Evolutionary conservation across 2,888 invertebrate species (phyloP), one percentile per base, ranked within the genome.

Genomic region (Branchellion lobata): DNA sequence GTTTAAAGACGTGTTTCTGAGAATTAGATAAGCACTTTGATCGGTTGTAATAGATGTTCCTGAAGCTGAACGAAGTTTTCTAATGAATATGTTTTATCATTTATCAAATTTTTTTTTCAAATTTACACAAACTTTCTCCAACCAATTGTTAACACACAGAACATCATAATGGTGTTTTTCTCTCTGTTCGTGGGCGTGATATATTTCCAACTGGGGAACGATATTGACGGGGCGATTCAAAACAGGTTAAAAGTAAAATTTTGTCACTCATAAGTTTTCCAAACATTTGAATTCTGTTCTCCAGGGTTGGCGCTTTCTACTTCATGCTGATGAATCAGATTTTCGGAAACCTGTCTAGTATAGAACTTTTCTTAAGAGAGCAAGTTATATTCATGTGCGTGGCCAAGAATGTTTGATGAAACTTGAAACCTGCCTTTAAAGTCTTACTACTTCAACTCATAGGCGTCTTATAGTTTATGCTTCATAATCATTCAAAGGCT

Each of bases 311-410:
- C 53, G 86, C 85, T 3, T 86, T 88, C 81, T 88, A 88, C 84
- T 87, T 88, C 84, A 86, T 87, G 79, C 84, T 86, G 27, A 86
- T 87, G 86, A 87, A 87, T 81, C 85, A 86, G 82, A 84, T 88
- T 71, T 88, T 88, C 84, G 86, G 86, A 29, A 87, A 87, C 81
- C 81, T 88, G 80, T 86, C 86, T 1, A 86, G 87, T 31, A 85
- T 88, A 21, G 87, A 88, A 80, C 81, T 87, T 24, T 88, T 88
- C 82, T 86, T 88, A 75, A 86, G 87, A 80, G 87, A 88, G 80
- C 83, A 87, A 73, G 84, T 84, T 2, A 84, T 87, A 68, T 88
- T 88, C 81, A 83, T 87, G 87, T 87, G 82, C 85, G 87, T 86
- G 18, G 0, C 21, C 24, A 27, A 29, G 21, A 65, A 29, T n/a